Conservation (phyloP, 2,888 invertebrate genomes). For the Oasisia sp. region DNA sequence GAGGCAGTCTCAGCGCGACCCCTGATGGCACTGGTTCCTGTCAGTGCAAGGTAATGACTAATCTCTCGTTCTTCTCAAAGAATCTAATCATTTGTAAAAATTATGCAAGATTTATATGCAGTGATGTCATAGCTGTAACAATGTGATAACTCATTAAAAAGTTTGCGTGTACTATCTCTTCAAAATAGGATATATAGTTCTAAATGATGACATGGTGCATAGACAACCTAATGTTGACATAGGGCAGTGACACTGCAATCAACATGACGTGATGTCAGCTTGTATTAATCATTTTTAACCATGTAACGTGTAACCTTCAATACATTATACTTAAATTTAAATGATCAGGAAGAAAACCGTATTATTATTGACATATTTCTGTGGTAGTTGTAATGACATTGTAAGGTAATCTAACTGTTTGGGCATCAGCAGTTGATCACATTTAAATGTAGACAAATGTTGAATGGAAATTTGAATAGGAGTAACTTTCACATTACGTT, state of each 20-base stretch:
- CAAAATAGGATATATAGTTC: too few relatives aligned
- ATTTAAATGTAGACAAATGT: not conserved
- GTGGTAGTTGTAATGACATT: too few relatives aligned
- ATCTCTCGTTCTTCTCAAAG: not conserved
- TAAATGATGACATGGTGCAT: too few relatives aligned
- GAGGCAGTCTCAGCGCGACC: conserved; percentile 74
- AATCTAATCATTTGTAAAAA: not conserved
- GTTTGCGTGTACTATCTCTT: too few relatives aligned
- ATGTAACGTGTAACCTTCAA: too few relatives aligned
- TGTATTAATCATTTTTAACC: too few relatives aligned
- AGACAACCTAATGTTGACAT: too few relatives aligned
- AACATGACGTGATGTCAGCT: too few relatives aligned
- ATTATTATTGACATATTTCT: not conserved
- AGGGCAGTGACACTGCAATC: too few relatives aligned
- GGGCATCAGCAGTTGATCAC: not conserved
- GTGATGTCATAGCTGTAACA: too few relatives aligned
- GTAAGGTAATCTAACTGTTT: too few relatives aligned
- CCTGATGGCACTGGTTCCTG: conserved; percentile 73
- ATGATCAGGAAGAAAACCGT: not conserved
- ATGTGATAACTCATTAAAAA: too few relatives aligned
- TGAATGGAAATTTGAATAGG: not conserved
- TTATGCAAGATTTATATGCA: not conserved
- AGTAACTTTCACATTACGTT: not conserved
- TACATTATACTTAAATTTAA: not conserved
- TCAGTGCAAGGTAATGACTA: conserved; percentile 75